A percentile compares a stretch with the other conserved stretches of the same genome.
Evolutionary conservation across 2,113 vertebrate genomes (phyloP).

Genomic region (Toxotes jaculatrix): DNA sequence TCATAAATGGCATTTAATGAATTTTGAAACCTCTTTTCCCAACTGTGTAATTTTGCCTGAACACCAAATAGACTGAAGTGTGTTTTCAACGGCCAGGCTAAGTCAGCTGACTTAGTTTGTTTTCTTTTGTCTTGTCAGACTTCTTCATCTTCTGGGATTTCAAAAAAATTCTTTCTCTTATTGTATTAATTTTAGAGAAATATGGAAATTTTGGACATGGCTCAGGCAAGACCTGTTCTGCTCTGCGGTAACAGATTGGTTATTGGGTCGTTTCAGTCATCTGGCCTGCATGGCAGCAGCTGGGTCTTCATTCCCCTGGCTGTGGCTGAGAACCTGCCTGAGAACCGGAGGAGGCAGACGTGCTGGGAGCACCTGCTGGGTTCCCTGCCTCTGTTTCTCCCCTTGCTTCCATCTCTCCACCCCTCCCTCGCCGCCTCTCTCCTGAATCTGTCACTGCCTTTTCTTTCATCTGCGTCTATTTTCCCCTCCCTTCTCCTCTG

Average conservation of each 20-base stretch:
- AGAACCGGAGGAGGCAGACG: constrained; percentile 47
- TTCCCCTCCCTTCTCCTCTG: constrained; percentile 37
- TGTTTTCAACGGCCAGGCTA: background rate
- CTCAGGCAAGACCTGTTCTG: constrained; percentile 19
- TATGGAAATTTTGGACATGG: constrained; percentile 8
- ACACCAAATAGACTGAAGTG: background rate
- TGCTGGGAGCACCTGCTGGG: constrained; percentile 76
- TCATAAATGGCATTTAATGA: constrained; percentile 34
- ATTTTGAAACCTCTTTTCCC: constrained; percentile 23
- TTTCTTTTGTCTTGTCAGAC: background rate
- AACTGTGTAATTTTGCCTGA: constrained; percentile 13
- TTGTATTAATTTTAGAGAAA: constrained; percentile 2
- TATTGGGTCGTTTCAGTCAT: constrained; percentile 32
- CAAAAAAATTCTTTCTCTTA: background rate
- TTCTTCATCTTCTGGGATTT: background rate
- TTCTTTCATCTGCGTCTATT: constrained; percentile 76
- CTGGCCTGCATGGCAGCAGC: constrained; percentile 42
- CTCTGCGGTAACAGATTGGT: constrained; percentile 38
- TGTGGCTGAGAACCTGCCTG: constrained; percentile 59
- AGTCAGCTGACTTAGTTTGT: background rate
- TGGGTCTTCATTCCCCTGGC: constrained; percentile 51
- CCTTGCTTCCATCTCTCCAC: constrained; percentile 60
- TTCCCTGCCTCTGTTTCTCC: constrained; percentile 68
- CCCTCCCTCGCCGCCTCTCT: constrained; percentile 49
- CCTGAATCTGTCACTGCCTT: constrained; percentile 73